Evolutionary conservation across 2,888 invertebrate species (phyloP).

Genomic region (Masnerella sp.): DNA sequence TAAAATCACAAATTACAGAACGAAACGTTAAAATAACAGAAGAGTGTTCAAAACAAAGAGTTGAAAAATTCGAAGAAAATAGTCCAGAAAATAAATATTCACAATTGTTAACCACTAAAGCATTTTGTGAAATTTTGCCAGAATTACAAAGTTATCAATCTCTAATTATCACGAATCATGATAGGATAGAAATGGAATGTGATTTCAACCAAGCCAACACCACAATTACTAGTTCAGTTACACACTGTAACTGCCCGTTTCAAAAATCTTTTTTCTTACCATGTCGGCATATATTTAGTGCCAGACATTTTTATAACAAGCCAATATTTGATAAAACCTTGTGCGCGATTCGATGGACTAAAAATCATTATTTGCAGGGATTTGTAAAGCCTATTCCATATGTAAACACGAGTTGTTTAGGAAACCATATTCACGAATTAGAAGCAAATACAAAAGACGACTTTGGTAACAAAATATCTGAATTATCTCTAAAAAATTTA

Average conservation of each 20-base stretch:
- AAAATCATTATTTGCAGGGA: neutral
- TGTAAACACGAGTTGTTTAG: neutral
- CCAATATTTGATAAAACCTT: neutral
- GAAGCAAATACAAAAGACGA: neutral
- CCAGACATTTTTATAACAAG: constrained; percentile 1
- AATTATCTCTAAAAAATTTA: neutral
- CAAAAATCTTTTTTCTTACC: constrained; percentile 1
- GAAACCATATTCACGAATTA: neutral
- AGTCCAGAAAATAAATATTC: neutral
- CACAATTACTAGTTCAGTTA: neutral
- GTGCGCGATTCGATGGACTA: neutral
- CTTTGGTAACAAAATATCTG: neutral
- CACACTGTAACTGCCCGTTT: constrained; percentile 8
- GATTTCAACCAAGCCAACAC: neutral
- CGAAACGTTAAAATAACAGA: neutral
- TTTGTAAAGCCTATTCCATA: neutral
- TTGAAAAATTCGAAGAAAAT: neutral
- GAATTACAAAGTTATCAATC: neutral
- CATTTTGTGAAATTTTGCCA: neutral
- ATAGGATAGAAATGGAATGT: neutral
- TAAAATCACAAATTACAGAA: neutral
- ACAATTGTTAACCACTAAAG: neutral
- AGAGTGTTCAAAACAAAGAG: neutral
- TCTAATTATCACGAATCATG: neutral
- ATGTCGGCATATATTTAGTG: constrained; percentile 21